phyloP scores from a whole-genome alignment of 2,797 vertebrate genomes.

The Tokudaia tokunoshimensis region DNA sequence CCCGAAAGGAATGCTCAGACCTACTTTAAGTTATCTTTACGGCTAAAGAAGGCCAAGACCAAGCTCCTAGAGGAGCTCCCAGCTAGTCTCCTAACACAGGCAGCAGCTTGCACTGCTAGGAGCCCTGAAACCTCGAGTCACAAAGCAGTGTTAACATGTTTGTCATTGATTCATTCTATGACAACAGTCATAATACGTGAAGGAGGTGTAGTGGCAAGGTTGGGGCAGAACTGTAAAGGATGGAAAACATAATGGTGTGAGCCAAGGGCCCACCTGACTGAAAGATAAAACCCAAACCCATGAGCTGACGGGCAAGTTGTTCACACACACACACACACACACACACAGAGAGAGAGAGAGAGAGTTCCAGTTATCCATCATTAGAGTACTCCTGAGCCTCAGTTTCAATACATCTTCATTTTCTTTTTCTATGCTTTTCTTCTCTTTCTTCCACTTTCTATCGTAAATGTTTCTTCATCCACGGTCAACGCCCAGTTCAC shows the following conservation, averaged over 20 bases:
- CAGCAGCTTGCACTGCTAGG: not conserved
- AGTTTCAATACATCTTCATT: not conserved
- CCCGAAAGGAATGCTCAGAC: not conserved
- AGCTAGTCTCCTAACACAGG: not conserved
- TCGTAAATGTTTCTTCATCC: not conserved
- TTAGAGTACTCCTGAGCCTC: not conserved
- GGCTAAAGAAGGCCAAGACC: not conserved
- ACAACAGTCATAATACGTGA: not conserved
- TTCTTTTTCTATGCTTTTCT: not conserved
- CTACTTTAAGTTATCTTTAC: not conserved
- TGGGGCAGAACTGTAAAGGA: not conserved
- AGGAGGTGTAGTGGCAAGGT: no score
- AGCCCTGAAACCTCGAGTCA: not conserved
- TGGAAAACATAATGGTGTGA: accelerated
- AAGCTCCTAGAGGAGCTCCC: not conserved
- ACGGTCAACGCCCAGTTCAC: not conserved
- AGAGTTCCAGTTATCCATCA: not conserved
- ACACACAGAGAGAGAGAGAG: not conserved
- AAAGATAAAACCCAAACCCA: not conserved
- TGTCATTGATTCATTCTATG: not conserved
- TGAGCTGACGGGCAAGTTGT: not conserved
- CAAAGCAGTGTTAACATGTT: not conserved
- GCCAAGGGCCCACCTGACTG: not conserved
- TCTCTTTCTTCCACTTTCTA: not conserved
- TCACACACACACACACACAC: not conserved